These are phyloP conservation scores for Plumapathes pennacea DNA, from an alignment of 92 coral and sea anemone genomes.

Conservation along the genomic window DNA sequence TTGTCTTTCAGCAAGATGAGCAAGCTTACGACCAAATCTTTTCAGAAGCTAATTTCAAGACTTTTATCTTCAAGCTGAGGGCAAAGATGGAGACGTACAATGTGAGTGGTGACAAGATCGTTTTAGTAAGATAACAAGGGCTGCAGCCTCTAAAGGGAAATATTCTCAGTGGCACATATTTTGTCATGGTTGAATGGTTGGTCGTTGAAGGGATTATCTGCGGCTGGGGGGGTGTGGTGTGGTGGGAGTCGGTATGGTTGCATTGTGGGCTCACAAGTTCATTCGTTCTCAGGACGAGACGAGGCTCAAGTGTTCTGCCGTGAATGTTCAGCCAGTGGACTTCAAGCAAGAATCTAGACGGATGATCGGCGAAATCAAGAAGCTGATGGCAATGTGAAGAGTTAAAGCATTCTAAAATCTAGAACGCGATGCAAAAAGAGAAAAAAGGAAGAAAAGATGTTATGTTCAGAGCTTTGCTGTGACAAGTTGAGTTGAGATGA, in stretches of 20 bases:
- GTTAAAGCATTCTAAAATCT: no score
- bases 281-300: slow-evolving; percentile 70
- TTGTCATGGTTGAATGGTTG: neutral
- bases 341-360: slow-evolving; percentile 78
- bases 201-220: neutral
- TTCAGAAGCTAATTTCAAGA: slow-evolving; percentile 61
- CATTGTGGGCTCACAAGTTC: no score
- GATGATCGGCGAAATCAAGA: slow-evolving; percentile 73
- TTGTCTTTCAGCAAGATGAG: slow-evolving; percentile 57
- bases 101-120: slow-evolving; percentile 55
- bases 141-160: neutral
- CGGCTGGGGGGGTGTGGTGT: no score
- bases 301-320: slow-evolving; percentile 78
- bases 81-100: slow-evolving; percentile 93
- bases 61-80: slow-evolving; percentile 71
- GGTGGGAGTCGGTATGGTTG: no score
- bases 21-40: slow-evolving; percentile 76
- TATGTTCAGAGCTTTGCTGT: no score
- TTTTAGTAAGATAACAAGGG: neutral
- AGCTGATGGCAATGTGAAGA: slow-evolving; percentile 29
- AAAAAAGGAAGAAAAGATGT: no score
- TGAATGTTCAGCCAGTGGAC: slow-evolving; percentile 67
- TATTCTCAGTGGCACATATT: neutral
- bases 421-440: no score
- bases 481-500: no score